phyloP scores from a whole-genome alignment of 2,113 vertebrate genomes.

The Cromileptes altivelis region DNA sequence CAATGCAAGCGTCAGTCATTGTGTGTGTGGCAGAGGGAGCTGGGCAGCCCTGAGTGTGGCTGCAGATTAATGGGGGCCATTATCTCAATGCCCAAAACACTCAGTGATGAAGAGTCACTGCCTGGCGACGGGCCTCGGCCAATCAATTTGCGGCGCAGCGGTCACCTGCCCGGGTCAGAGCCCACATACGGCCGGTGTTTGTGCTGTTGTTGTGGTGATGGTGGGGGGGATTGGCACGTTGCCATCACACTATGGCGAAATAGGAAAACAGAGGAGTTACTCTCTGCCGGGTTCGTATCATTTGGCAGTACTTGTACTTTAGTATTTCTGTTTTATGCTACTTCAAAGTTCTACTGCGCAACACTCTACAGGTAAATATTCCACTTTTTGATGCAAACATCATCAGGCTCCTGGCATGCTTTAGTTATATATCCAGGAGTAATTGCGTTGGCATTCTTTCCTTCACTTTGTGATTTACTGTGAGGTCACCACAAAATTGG shows the following conservation, averaged over 20 bases:
- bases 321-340: background rate
- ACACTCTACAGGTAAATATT: background rate
- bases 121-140: constrained; percentile 73
- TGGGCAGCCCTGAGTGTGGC: constrained; percentile 67
- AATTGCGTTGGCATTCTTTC: constrained; percentile 9
- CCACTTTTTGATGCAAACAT: background rate
- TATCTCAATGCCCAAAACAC: constrained; percentile 85
- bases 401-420: too few relatives aligned
- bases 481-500: background rate
- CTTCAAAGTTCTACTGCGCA: background rate
- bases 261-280: constrained; percentile 4
- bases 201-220: constrained; percentile 38
- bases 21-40: constrained; percentile 39
- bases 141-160: constrained; percentile 81
- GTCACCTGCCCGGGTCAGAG: constrained; percentile 78
- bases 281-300: background rate
- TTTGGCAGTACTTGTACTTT: background rate
- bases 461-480: background rate
- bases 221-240: background rate
- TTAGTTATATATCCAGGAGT: background rate
- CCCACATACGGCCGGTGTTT: constrained; percentile 67
- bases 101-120: constrained; percentile 83
- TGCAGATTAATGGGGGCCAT: constrained; percentile 84
- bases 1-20: background rate
- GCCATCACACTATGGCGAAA: constrained; percentile 21